These are phyloP conservation scores for Lingula anatina DNA, from an alignment of 2,888 invertebrate genomes.

Conservation along the genomic window DNA sequence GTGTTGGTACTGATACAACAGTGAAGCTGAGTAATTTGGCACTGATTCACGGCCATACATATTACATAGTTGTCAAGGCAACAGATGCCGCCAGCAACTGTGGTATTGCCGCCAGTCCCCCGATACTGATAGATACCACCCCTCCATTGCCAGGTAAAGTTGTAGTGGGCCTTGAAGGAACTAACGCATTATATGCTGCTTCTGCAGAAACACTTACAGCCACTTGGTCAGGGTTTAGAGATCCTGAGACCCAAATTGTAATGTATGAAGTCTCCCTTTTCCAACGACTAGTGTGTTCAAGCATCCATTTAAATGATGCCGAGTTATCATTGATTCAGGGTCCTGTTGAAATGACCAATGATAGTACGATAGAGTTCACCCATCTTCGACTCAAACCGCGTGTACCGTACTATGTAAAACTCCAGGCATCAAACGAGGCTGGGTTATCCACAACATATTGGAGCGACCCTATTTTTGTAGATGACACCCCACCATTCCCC, in stretches of 20 bases:
- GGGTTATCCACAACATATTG: constrained; percentile 1
- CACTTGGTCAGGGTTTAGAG: constrained; percentile 2
- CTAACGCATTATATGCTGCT: background rate
- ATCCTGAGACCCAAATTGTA: constrained; percentile 2
- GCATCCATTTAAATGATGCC: background rate
- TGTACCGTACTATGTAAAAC: constrained; percentile 4
- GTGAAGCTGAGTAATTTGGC: constrained; percentile 2
- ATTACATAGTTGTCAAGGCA: constrained; percentile 7
- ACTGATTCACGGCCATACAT: constrained; percentile 6
- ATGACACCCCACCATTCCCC: constrained; percentile 2
- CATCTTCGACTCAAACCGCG: constrained; percentile 1
- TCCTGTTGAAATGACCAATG: background rate
- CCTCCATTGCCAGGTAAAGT: constrained; percentile 6
- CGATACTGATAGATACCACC: constrained; percentile 9
- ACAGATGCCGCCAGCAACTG: constrained; percentile 6
- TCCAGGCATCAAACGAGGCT: constrained; percentile 8
- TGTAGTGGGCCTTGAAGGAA: background rate
- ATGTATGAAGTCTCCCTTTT: background rate
- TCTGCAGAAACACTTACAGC: background rate
- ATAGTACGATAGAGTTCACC: constrained; percentile 4
- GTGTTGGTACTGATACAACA: constrained; percentile 3
- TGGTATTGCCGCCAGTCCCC: constrained; percentile 1
- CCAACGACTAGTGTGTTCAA: background rate
- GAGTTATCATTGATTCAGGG: background rate
- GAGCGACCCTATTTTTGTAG: constrained; percentile 5